phyloP scores from a whole-genome alignment of 2,888 invertebrate genomes.

The Axea sp. region DNA sequence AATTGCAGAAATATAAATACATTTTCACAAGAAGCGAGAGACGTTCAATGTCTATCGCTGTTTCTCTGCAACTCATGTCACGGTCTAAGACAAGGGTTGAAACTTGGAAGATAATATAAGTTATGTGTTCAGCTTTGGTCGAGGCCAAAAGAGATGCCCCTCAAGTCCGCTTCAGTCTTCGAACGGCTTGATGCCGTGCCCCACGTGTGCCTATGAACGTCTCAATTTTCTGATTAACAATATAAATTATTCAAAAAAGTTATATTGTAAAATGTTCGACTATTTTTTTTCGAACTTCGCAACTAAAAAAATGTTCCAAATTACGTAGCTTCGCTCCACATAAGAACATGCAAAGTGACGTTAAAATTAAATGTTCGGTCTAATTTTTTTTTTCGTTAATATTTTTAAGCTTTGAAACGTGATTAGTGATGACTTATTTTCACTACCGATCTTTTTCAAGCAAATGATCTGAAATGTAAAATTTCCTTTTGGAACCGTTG shows the following conservation, averaged over 20 bases:
- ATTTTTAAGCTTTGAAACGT: background rate
- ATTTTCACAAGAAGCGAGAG: slow-evolving; percentile 11
- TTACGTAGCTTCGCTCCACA: no score
- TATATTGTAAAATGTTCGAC: background rate
- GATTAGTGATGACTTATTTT: slow-evolving; percentile 8
- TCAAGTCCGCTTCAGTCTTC: slow-evolving; percentile 78
- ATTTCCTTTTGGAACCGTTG: background rate
- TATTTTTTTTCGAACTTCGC: no score
- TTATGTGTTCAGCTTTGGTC: slow-evolving; percentile 74
- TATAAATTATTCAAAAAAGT: no score
- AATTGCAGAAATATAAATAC: slow-evolving; percentile 36
- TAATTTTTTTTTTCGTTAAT: background rate
- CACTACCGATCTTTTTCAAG: background rate
- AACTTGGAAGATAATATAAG: slow-evolving; percentile 73
- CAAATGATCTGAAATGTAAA: slow-evolving; percentile 19
- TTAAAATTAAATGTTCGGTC: slow-evolving; percentile 2
- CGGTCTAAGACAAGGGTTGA: slow-evolving; percentile 64
- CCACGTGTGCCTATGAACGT: slow-evolving; percentile 69
- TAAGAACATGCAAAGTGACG: slow-evolving; percentile 35
- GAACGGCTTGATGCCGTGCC: slow-evolving; percentile 71
- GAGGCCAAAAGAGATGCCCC: slow-evolving; percentile 79
- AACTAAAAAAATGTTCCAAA: no score
- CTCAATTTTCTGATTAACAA: slow-evolving; percentile 5
- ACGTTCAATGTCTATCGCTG: slow-evolving; percentile 13
- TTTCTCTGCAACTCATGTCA: slow-evolving; percentile 57